Evolutionary conservation across 1,140 invertebrate genomes (phyloP), one percentile per base, ranked within the genome.

Genomic region (Zelostemma sp.): DNA sequence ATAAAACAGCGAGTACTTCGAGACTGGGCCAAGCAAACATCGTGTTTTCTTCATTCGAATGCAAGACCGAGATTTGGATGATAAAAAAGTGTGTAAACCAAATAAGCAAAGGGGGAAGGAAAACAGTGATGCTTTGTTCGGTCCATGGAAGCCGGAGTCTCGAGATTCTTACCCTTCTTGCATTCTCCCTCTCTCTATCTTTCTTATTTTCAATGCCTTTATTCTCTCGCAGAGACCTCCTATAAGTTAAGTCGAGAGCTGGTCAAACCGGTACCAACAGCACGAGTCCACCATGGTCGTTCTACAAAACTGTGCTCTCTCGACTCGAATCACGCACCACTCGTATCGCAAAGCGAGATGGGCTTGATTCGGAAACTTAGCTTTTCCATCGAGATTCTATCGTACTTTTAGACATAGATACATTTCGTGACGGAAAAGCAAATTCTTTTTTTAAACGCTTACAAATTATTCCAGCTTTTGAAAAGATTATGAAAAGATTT

Each of bases 211-310:
- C 40, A 12, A 31, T 48, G 28, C 33, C 19, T 55, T 60, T 55
- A 35, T 64, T 54, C 38, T 48, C 43, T 33, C 33, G 19, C 50
- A 41, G 51, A 58, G 74, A 79, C 66, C 75, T 73, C 74, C 74
- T 66, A 61, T 74, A 77, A 75, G 71, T 61, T 40, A 17, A 40
- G 12, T 9, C 18, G 17, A 28, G 12, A 73, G 55, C 56, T 31
- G 49, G 59, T 68, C 54, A 68, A 54, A 68, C 54, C 58, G 57
- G 64, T 65, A 57, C 48, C 25, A 41, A 28, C 51, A 28, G 11
- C 43, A 17, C 40, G 19, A 53, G 47, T 33, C 31, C 19, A 38
- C 25, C 48, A 12, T 19, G 40, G 63, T 55, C 16, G 50, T 50
- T 46, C 28, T 28, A 59, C 54, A 45, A 48, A 59, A n/a, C 17